These are phyloP conservation scores for Thumatha senex DNA, from an alignment of 2,888 invertebrate genomes.

Conservation along the genomic window DNA sequence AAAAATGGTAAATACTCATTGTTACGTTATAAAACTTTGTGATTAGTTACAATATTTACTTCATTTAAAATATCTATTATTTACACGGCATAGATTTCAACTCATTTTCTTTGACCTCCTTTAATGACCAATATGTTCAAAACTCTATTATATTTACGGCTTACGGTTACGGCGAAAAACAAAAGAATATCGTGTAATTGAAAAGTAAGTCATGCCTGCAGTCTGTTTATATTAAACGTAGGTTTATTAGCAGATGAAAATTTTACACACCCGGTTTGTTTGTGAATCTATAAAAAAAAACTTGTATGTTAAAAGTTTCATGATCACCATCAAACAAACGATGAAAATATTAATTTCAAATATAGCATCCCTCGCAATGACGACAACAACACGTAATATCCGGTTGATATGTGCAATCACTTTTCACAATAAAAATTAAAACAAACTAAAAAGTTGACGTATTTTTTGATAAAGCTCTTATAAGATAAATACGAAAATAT, in stretches of 20 bases:
- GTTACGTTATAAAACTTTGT: too few species aligned
- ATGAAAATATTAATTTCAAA: conserved; percentile 28
- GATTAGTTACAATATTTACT: too few species aligned
- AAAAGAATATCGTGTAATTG: too few species aligned
- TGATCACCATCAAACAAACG: conserved; percentile 24
- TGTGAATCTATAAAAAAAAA: conserved; percentile 35
- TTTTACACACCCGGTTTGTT: conserved; percentile 23
- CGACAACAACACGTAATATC: conserved; percentile 46
- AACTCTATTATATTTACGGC: too few species aligned
- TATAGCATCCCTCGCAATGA: conserved; percentile 6
- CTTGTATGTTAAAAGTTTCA: conserved; percentile 27
- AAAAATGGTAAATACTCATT: too few species aligned
- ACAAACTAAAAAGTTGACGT: conserved; percentile 40
- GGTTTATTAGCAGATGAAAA: conserved; percentile 7
- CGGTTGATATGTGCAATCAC: conserved; percentile 39
- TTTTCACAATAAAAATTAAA: conserved; percentile 31
- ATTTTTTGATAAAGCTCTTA: conserved; percentile 27
- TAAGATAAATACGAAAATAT: too few species aligned
- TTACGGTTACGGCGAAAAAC: too few species aligned
- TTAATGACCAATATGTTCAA: too few species aligned
- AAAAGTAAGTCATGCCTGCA: neutral
- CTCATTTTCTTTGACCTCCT: too few species aligned
- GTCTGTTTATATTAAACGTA: conserved; percentile 7
- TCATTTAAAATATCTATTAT: too few species aligned
- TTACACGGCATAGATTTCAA: too few species aligned